Percentiles rank a stretch among this genome's conserved stretches.
Evolutionary conservation across 1,140 invertebrate genomes (phyloP).

Genomic region (Zaprionus nigranus): DNA sequence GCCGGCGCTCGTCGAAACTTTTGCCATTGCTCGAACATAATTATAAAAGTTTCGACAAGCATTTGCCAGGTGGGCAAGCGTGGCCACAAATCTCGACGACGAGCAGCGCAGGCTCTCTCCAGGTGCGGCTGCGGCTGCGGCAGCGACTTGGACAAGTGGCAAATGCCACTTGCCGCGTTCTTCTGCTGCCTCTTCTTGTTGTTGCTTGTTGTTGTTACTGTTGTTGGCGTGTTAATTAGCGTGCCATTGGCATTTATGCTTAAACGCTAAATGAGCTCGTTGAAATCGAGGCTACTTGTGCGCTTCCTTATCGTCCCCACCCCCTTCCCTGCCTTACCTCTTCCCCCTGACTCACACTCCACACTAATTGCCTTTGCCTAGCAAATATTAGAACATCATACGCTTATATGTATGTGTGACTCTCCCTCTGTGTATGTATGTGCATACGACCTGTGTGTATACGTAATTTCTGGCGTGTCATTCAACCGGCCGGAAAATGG

Average conservation of each 20-base stretch:
- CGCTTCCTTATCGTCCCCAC: slow-evolving; percentile 29
- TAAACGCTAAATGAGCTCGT: slow-evolving; percentile 79
- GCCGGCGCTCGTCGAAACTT: slow-evolving; percentile 63
- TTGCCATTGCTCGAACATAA: slow-evolving; percentile 81
- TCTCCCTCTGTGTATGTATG: neutral
- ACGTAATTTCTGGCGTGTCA: slow-evolving; percentile 68
- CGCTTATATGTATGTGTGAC: neutral
- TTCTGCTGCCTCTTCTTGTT: slow-evolving; percentile 3
- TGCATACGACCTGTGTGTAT: slow-evolving; percentile 40
- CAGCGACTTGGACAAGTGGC: slow-evolving; percentile 60
- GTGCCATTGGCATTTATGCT: slow-evolving; percentile 79
- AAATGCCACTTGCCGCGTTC: slow-evolving; percentile 62
- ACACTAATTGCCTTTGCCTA: slow-evolving; percentile 47
- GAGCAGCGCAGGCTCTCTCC: slow-evolving; percentile 7
- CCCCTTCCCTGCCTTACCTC: neutral
- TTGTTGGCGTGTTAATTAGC: slow-evolving; percentile 68
- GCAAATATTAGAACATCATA: slow-evolving; percentile 19
- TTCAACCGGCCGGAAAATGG: slow-evolving; percentile 61
- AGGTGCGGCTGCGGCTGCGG: neutral
- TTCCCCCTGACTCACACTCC: neutral
- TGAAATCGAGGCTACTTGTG: slow-evolving; percentile 61
- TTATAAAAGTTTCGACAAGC: slow-evolving; percentile 83
- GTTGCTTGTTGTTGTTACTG: neutral
- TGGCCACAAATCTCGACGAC: slow-evolving; percentile 37
- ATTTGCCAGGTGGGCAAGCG: slow-evolving; percentile 76